Evolutionary conservation across 2,113 vertebrate genomes (phyloP), one percentile per base, ranked within the genome.

Genomic region (Callopanchax toddi): DNA sequence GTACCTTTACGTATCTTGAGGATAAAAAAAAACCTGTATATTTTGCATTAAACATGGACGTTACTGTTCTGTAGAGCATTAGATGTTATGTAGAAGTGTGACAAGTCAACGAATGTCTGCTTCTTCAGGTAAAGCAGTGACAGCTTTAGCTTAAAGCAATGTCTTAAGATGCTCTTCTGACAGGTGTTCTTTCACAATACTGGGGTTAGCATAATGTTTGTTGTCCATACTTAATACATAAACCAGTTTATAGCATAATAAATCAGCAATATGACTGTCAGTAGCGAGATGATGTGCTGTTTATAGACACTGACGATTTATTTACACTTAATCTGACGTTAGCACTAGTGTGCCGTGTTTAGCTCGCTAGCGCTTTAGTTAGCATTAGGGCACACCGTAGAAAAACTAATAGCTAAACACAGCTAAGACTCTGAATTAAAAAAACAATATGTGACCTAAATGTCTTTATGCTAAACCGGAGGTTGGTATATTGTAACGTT

Each of bases 161-260:
- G 40, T 23, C 11, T 25, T 42, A 16, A 26, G 74, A 78, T 74
- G 74, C 71, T 52, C 50, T 34, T 46, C 32, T 65, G 76, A 84
- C 73, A 82, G 73, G 74, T 79, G 75, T 49, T 46, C 9, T 36
- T 2, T 20, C 11, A 44, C 4, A 17, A 20, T 51, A 25, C 51
- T 25, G 11, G n/a, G 17, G 18, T 42, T 17, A 10, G 12, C 3
- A 29, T 57, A 7, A 22, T 16, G 11, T 7, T 17, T 46, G 3
- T 9, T 20, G 2, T 4, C 11, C 45, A 21, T 1, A 4, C 3
- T 23, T 10, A 3, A 18, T 11, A 68, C 29, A 44, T 6, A 32
- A 2, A 25, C 1, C 0, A 2, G 56, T 46, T 9, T 16, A 1
- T 1, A 50, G 16, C 4, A 49, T 12, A 9, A 11, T 20, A 13